These are phyloP conservation scores for Tenrec ecaudatus DNA, from an alignment of 2,113 vertebrate species.

Conservation along the genomic window DNA sequence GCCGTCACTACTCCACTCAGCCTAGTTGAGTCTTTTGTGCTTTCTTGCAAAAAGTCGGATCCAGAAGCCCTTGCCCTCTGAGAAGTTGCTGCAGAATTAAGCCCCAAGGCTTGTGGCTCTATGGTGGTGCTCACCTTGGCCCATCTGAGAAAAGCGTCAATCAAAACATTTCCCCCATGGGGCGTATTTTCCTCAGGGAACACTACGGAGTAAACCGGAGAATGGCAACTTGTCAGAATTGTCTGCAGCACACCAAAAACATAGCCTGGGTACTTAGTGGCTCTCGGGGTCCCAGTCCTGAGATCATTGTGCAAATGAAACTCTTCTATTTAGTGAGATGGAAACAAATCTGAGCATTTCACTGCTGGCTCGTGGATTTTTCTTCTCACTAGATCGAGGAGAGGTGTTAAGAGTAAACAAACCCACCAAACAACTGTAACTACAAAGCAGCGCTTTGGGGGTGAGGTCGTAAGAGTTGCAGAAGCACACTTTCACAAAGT, in stretches of 20 bases:
- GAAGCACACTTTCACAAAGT: background rate
- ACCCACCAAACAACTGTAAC: background rate
- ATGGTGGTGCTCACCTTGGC: background rate
- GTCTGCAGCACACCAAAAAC: background rate
- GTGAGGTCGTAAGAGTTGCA: background rate
- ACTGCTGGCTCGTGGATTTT: background rate
- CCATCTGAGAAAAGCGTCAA: background rate
- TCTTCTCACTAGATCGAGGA: background rate
- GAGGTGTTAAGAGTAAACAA: conserved; percentile 7
- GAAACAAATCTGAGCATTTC: background rate
- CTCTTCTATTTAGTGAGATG: background rate
- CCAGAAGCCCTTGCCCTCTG: background rate
- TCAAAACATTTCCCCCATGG: no score
- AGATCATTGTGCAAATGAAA: background rate
- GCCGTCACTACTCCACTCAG: background rate
- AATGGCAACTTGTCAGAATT: background rate
- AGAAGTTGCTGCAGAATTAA: background rate
- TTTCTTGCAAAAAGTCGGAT: conserved; percentile 3
- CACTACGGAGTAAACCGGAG: background rate
- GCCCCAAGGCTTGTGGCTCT: background rate
- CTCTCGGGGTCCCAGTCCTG: background rate
- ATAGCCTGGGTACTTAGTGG: background rate
- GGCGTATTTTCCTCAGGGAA: conserved; percentile 17
- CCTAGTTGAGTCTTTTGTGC: background rate
- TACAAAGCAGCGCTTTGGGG: background rate